Evolutionary conservation across 2,888 invertebrate species (phyloP), one percentile per base, ranked within the genome.

Genomic region (Serripes groenlandicus): DNA sequence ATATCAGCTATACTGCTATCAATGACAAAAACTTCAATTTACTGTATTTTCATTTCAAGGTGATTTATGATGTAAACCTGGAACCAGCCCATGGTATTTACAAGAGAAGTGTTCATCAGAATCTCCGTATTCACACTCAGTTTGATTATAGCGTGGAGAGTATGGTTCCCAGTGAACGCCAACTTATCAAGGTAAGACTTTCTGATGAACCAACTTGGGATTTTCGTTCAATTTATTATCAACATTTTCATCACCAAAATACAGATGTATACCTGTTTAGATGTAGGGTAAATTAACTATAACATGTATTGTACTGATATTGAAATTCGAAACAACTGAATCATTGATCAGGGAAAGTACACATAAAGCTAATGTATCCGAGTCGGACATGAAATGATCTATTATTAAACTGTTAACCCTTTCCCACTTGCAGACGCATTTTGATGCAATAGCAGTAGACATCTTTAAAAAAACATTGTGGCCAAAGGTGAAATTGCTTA

Each of bases 131-230:
- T 66, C 89, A 92, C 66, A 86, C 92, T 15, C 89, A 91, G 70
- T 93, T 92, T 90, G 93, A 93, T 81, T 49, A 81, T 35, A 93
- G 93, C 79, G 74, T 94, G 11, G 52, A 83, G n/a, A 74, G 75
- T 0, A 87, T 94, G 21, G 89, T 91, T 21, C 52, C 30, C 11
- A 81, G 85, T 21, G 90, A 92, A 42, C 78, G 81, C 34, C 54
- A 75, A 26, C 88, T 94, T 3, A 88, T 93, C n/a, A 89, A 91
- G 89, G 93, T 93, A 80, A 30, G 71, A n/a, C n/a, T 66, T 42
- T 42, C 18, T 11, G 7, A 5, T 15, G 3, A 32, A 68, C 54
- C n/a, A 28, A 18, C 15, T 60, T 18, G 18, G 60, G 7, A 7
- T 18, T 60, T 4, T 23, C 15, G 7, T 3, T 15, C 52, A 52